Evolutionary conservation across 2,797 vertebrate genomes (phyloP).

Genomic region (Octomys mimax): DNA sequence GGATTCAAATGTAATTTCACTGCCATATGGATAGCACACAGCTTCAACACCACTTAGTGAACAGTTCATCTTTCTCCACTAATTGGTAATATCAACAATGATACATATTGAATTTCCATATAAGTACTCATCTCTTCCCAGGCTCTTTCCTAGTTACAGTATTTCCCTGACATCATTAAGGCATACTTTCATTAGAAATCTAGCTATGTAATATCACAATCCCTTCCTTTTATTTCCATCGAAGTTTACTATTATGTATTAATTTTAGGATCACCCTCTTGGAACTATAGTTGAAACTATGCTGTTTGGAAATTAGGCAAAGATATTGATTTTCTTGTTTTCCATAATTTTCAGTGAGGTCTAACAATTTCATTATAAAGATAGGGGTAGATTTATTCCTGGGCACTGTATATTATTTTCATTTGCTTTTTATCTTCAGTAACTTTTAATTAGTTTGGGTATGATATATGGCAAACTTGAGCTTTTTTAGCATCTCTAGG

Average conservation of each 20-base stretch:
- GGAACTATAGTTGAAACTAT: conserved; percentile 17
- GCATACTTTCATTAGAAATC: not conserved
- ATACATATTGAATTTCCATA: conserved; percentile 6
- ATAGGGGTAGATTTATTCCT: conserved; percentile 21
- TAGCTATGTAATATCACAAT: not conserved
- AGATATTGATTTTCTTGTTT: conserved; percentile 51
- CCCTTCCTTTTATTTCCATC: not conserved
- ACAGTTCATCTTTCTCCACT: conserved; percentile 20
- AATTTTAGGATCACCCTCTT: not conserved
- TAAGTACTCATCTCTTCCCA: not conserved
- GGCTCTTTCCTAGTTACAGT: not conserved
- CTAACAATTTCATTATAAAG: conserved; percentile 31
- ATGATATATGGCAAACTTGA: not conserved
- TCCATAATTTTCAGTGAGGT: not conserved
- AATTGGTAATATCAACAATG: conserved; percentile 9
- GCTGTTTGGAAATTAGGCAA: not conserved
- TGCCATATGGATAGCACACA: conserved; percentile 31
- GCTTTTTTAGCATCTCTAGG: not conserved
- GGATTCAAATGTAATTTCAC: conserved; percentile 53
- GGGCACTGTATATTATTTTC: not conserved
- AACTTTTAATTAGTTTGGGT: conserved; percentile 24
- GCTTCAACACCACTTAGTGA: conserved; percentile 34
- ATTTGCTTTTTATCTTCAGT: not conserved
- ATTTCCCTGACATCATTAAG: conserved; percentile 5
- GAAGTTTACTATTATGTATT: not conserved